Base-by-base conservation (phyloP, 2,888 invertebrate species). In the Acronicta leporina region DNA sequence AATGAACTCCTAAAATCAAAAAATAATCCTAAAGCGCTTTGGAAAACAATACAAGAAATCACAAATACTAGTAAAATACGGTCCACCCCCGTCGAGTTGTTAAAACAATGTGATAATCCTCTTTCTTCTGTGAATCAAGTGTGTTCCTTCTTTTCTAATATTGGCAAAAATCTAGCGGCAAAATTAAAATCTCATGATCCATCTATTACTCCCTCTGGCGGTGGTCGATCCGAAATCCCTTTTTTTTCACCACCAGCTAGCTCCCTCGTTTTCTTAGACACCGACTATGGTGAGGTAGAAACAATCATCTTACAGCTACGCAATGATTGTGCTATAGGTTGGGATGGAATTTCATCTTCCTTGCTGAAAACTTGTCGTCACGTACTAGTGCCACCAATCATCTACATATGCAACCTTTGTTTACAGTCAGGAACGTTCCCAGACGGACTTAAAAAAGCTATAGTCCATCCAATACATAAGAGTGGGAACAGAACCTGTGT, bases 31-130 rank as follows among this genome's bases (percentile, higher is more conserved):
- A 47, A 47, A 47, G 35, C 47, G 15, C 47, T 47, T 9, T 47
- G 47, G 47, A 47, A 47, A 47, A 47, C 47, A 35, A 47, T 47
- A 15, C 14, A 47, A 35, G 47, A 33, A 35, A 47, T 47, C 14
- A 47, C 47, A 35, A 30, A 16, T 11, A 47, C 47, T 35, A 14
- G 35, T 33, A 35, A 35, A 35, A 47, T 47, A 47, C 35, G 47
- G 7, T 15, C 47, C 16, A 47, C 35, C 11, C 16, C 47, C 14
- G 35, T 16, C 5, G 35, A 35, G 10, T 35, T 47, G 35, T 47
- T 47, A 35, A 47, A 47, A 15, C 35, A 33, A 35, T 33, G 35
- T 33, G 47, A 47, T 13, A 14, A 14, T 15, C 47, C 47, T 15
- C 14, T 35, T 15, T 33, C 47, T 33, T 47, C 47, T 35, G 47